Evolutionary conservation across 1,140 invertebrate species (phyloP), one percentile per base, ranked within the genome.

Genomic region (Drosophila ironensis): DNA sequence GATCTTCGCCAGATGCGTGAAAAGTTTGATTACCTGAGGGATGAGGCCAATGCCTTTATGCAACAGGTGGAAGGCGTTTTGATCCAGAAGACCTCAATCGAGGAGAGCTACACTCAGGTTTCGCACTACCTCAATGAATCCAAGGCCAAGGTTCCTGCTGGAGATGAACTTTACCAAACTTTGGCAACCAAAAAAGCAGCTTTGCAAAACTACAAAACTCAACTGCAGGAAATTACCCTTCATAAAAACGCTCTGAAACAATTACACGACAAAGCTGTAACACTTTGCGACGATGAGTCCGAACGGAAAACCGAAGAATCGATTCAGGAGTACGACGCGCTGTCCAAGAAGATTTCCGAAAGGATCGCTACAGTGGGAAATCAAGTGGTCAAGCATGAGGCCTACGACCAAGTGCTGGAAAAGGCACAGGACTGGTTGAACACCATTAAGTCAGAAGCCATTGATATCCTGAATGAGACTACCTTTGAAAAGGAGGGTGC

Each of bases 31-130:
- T 92, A 93, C 40, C 92, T 97, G 11, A 93, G 95, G 20, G 97
- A 98, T 87, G 94, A 94, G 82, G 93, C 96, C 0, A 97, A 96
- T 90, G 93, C 93, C 2, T 93, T 97, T 4, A 94, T 97, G 56
- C 97, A 98, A 88, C 94, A 94, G 71, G 94, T 97, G 27, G 96
- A 98, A 91, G 95, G 93, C 14, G 94, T 95, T 17, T 93, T 97
- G 28, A 95, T 97, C 82, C 95, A 97, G 71, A 92, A 96, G 86
- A 96, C 96, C 4, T 97, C 96, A 0, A 97, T 98, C 86, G 96
- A 98, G 82, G 97, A 98, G 76, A 97, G 95, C 63, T 95, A 95
- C 68, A 93, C 93, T 44, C 95, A 97, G 91, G 93, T 95, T 3
- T 93, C 94, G 66, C 93, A 94, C 77, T 98, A 96, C 94, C 92